Percentiles rank a stretch among this genome's conserved stretches.
phyloP scores from a whole-genome alignment of 2,888 invertebrate species.

The Sarcophaga subvicina region DNA sequence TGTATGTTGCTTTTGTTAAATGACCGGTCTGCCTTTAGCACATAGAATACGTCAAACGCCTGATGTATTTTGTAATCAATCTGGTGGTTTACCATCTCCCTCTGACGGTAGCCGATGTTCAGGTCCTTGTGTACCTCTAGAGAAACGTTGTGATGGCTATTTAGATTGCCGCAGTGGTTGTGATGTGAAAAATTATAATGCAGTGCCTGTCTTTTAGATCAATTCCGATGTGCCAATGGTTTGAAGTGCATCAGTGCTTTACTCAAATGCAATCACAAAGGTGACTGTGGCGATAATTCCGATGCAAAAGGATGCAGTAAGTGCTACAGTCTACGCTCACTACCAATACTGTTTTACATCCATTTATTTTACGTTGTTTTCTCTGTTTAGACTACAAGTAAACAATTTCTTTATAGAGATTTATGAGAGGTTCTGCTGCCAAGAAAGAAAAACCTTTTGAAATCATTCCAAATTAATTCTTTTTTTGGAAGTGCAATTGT shows the following conservation, averaged over 20 bases:
- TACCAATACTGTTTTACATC: background rate
- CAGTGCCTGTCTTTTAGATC: conserved; percentile 89
- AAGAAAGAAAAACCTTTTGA: background rate
- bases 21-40: conserved; percentile 82
- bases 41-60: conserved; percentile 79
- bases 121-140: conserved; percentile 93
- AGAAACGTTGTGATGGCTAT: conserved; percentile 95
- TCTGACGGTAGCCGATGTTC: conserved; percentile 83
- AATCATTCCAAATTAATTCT: too few relatives aligned
- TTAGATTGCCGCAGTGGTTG: conserved; percentile 92
- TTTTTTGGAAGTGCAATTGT: too few relatives aligned
- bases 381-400: conserved; percentile 10
- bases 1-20: too few relatives aligned
- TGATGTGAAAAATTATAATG: conserved; percentile 90
- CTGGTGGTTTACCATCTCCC: conserved; percentile 82
- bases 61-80: conserved; percentile 84
- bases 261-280: conserved; percentile 93
- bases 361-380: background rate
- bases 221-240: conserved; percentile 94
- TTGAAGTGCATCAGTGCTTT: conserved; percentile 89
- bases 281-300: conserved; percentile 95
- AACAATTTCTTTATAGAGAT: conserved; percentile 12
- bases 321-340: conserved; percentile 77
- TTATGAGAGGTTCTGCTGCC: background rate
- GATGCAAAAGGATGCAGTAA: conserved; percentile 95